phyloP scores from a whole-genome alignment of 2,888 invertebrate species.

The Chalcis sispes region DNA sequence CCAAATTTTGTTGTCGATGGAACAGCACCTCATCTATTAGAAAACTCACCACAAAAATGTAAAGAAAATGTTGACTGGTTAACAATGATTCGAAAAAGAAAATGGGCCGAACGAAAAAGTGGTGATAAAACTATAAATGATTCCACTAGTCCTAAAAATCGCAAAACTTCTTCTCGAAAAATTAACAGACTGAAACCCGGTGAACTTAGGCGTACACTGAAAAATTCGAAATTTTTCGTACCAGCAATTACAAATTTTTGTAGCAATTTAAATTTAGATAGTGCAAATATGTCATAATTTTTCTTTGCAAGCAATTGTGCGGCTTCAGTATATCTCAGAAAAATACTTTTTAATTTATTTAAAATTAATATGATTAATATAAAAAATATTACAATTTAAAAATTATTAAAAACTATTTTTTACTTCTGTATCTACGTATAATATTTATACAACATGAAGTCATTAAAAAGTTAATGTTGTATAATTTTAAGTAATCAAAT shows the following conservation, averaged over 20 bases:
- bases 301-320: too few relatives aligned
- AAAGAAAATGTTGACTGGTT: slow-evolving; percentile 85
- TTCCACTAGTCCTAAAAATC: slow-evolving; percentile 61
- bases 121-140: slow-evolving; percentile 65
- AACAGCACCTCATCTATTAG: slow-evolving; percentile 84
- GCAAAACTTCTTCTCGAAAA: slow-evolving; percentile 63
- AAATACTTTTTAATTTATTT: too few relatives aligned
- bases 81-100: slow-evolving; percentile 81
- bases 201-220: slow-evolving; percentile 58
- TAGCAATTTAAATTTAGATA: slow-evolving; percentile 22
- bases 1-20: slow-evolving; percentile 88
- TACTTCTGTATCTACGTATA: too few relatives aligned
- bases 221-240: slow-evolving; percentile 55
- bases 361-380: too few relatives aligned
- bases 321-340: too few relatives aligned
- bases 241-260: slow-evolving; percentile 54
- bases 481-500: too few relatives aligned
- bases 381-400: too few relatives aligned
- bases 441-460: too few relatives aligned
- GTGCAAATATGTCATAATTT: neutral
- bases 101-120: slow-evolving; percentile 67
- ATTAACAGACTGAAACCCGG: slow-evolving; percentile 22
- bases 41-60: slow-evolving; percentile 82
- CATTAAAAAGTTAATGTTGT: too few relatives aligned
- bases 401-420: too few relatives aligned